Base-by-base conservation (phyloP, 2,888 invertebrate genomes). In the Eurytoma californica region DNA sequence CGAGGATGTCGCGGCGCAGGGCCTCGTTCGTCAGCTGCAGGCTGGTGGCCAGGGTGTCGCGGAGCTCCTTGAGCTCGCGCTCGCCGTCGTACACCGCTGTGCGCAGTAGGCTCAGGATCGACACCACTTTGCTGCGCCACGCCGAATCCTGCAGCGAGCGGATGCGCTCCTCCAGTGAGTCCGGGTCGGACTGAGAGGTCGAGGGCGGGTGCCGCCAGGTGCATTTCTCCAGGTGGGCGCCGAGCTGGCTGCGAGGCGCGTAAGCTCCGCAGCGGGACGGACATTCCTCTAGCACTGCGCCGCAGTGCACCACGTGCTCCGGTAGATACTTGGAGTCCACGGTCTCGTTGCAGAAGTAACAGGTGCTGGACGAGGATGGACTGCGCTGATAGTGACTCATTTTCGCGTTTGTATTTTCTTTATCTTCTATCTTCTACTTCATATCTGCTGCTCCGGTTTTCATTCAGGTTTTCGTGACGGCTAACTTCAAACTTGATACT, bases 281-380 rank as follows among this genome's bases (percentile, higher is more conserved):
- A 75, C 95, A 95, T 86, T 94, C 93, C 86, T 95, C 94, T 83
- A 95, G 88, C 13, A 95, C 94, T 79, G 94, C 94, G 16, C 94
- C 94, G 82, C 95, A 95, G 83, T 93, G 92, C 79, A 93, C 93
- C 79, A 94, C 88, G 83, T 95, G 95, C 74, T 92, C 93, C 93
- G 84, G 49, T 9, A 87, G 74, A 51, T 85, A 84, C 73, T 80
- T 83, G 12, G 86, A 86, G 1, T 85, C 85, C 53, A 89, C 69
- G 20, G 84, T 75, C n/a, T 87, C 86, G 51, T 86, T 86, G 80
- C 90, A 90, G 74, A 89, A 90, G 69, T 90, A 90, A 75, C 90
- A 90, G 14, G 72, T 61, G 1, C 58, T n/a, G 4, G 18, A 18
- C 1, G n/a, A 16, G 18, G 13, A 49, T 4, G 18, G 24, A 1